Conservation (phyloP, 2,888 invertebrate genomes). For the Matsumyia berberina region DNA sequence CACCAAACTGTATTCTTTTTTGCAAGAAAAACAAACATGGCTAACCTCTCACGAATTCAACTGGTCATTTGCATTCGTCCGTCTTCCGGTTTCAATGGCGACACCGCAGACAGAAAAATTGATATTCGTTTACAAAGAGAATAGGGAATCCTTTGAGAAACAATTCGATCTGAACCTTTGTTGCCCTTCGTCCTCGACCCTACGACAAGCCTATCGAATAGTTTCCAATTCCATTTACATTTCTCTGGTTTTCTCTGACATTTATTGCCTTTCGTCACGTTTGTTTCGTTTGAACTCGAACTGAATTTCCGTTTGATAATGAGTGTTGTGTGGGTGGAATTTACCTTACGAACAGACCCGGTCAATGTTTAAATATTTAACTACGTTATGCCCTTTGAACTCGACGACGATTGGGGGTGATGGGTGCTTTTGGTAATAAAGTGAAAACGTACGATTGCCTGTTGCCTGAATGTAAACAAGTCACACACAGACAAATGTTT, state of each 20-base stretch:
- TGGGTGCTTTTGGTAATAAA: not conserved
- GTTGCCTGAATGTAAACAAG: not conserved
- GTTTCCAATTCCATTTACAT: constrained; percentile 3
- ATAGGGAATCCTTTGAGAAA: constrained; percentile 3
- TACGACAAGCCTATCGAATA: not conserved
- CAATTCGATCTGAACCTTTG: not conserved
- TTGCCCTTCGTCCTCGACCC: not conserved
- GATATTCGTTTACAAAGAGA: not conserved
- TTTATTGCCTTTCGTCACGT: constrained; percentile 6
- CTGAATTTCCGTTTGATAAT: not conserved
- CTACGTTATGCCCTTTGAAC: not conserved
- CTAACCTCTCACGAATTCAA: not conserved
- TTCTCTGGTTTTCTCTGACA: not conserved
- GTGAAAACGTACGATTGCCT: not conserved
- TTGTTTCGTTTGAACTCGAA: not conserved
- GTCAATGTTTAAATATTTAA: constrained; percentile 26
- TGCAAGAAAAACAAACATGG: constrained; percentile 6
- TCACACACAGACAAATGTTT: not conserved
- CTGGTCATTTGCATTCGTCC: constrained; percentile 21
- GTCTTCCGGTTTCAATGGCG: constrained; percentile 20
- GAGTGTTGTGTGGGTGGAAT: not conserved
- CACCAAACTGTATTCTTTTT: constrained; percentile 19
- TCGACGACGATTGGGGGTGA: not conserved
- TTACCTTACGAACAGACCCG: not conserved
- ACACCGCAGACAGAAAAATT: not conserved